Evolutionary conservation across 2,797 vertebrate species (phyloP), one percentile per base, ranked within the genome.

Genomic region (Stomatorhinus walkeri): DNA sequence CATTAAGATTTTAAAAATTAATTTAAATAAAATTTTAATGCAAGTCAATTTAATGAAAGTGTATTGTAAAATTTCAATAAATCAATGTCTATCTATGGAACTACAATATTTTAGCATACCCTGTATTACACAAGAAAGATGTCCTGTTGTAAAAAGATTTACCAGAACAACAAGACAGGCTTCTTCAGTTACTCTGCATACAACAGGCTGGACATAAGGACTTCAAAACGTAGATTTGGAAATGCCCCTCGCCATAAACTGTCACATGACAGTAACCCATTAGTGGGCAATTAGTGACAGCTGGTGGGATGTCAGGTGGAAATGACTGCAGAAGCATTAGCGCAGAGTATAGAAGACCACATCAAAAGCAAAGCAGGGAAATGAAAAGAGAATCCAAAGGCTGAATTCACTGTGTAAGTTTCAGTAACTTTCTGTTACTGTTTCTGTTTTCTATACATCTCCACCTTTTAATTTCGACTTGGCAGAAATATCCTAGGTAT

Each of bases 271-370:
- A 92, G 92, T 94, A 96, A 93, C 94, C 95, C 95, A 96, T 96
- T 96, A 96, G 95, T 94, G 94, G 94, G 95, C 95, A 95, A 96
- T 96, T 96, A 96, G 95, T 95, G 95, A 96, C 96, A 96, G 96
- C 95, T 96, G 95, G 95, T 95, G 94, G 94, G 94, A 94, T 96
- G 95, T 96, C 95, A 95, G 92, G 91, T 94, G 94, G 95, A 96
- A 96, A 96, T 96, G 95, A 94, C 94, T 94, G 95, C 94, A 95
- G 93, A 95, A 96, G 94, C 92, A 93, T 94, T 94, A 91, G 93
- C 89, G 86, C 89, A 91, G 94, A 96, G 96, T 95, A 95, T 93
- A 93, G 93, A 95, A 94, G 90, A 22, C 90, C 89, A 93, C 92
- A 93, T 89, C 90, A 84, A 90, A 68, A 51, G 92, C 93, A 92